Conservation (phyloP, 2,888 invertebrate genomes). For the Psylliodes chrysocephalus region DNA sequence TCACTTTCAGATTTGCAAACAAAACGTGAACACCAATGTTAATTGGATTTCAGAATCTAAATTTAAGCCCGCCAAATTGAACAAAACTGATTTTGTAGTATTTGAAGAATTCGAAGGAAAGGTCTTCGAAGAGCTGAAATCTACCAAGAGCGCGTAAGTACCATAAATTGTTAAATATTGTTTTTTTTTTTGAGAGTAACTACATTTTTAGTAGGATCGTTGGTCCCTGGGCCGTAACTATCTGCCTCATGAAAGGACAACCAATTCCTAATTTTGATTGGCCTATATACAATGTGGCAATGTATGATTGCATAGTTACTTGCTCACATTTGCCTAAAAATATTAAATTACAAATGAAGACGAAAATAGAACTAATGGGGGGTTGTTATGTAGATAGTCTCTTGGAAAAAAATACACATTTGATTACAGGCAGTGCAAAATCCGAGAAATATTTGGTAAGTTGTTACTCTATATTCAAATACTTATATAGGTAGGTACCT, state of each 20-base stretch:
- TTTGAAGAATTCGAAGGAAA: constrained; percentile 81
- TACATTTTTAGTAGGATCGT: constrained; percentile 72
- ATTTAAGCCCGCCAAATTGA: constrained; percentile 67
- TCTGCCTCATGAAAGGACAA: constrained; percentile 76
- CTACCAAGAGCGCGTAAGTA: constrained; percentile 77
- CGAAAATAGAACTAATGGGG: constrained; percentile 80
- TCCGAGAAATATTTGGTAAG: constrained; percentile 82
- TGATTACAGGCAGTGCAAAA: constrained; percentile 80
- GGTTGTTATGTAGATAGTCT: constrained; percentile 75
- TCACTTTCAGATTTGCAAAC: constrained; percentile 56
- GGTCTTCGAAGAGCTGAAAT: constrained; percentile 73
- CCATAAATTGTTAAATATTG: background rate
- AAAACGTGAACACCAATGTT: constrained; percentile 69
- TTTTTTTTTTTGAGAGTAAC: background rate
- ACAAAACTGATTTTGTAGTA: constrained; percentile 80
- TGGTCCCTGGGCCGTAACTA: constrained; percentile 83
- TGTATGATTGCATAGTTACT: constrained; percentile 77
- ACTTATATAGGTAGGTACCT: too few relatives aligned
- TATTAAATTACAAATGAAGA: constrained; percentile 69
- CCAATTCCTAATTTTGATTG: constrained; percentile 79
- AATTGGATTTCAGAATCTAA: constrained; percentile 74
- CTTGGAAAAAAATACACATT: constrained; percentile 78
- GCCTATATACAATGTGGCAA: constrained; percentile 84
- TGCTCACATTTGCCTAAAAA: constrained; percentile 66
- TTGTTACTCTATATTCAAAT: constrained; percentile 39